Base-by-base conservation (phyloP, 2,113 vertebrate genomes). In the Helogale parvula region DNA sequence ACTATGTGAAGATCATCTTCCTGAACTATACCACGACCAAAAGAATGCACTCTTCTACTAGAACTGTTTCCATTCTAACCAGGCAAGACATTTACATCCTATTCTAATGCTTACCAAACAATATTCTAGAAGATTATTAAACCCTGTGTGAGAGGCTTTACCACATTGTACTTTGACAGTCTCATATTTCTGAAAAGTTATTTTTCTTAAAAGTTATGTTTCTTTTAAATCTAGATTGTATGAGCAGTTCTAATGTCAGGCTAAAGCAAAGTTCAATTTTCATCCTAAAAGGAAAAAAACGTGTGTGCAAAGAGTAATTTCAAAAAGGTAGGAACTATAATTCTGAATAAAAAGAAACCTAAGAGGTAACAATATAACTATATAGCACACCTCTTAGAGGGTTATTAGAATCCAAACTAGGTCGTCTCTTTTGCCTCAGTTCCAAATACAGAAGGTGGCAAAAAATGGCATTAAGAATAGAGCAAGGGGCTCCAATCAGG, bases 1-100 rank as follows among this genome's bases (percentile, higher is more conserved):
- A 14, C 65, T 81, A 3, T 90, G 68, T 85, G 68, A 88, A 98
- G 66, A 96, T 77, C 23, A 83, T 87, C 66, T 93, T 97, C 93
- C 74, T 80, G 83, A 96, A 97, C 74, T 52, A 27, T 7, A 60
- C 25, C 79, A 50, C 27, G 29, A 45, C 8, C 92, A 89, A 93
- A 68, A 93, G 50, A 96, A 90, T 7, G 5, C 4, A 71, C 31
- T 68, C 57, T 23, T 86, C 41, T 81, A 77, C 41, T 71, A 29
- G 93, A 87, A 84, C 68, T 38, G 81, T 92, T 76, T 93, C 69
- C 25, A 84, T 23, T 88, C 13, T 87, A 82, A 79, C 27, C n/a
- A 72, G 15, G 33, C 16, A 93, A 50, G 23, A 35, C 29, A 38
- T 8, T 96, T 74, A 77, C 54, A 88, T 47, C 21, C 41, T 87